These are phyloP conservation scores for Megalops atlanticus DNA, from an alignment of 2,113 vertebrate species.

Conservation along the genomic window DNA sequence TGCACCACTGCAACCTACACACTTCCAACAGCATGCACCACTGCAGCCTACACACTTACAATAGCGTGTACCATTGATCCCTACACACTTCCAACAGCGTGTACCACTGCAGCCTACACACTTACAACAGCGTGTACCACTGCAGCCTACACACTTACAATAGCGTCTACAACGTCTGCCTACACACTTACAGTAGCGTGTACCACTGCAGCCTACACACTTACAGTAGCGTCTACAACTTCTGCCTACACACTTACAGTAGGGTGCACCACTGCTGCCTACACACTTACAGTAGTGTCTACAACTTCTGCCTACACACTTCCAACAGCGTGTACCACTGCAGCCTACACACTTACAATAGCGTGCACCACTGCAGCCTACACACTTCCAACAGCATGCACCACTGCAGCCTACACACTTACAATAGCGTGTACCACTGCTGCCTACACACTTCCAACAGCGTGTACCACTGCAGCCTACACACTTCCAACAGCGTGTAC, in stretches of 20 bases:
- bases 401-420: too few relatives aligned
- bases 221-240: constrained; percentile 12
- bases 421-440: constrained; percentile 2
- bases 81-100: too few relatives aligned
- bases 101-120: too few relatives aligned
- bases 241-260: constrained; percentile 35
- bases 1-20: too few relatives aligned
- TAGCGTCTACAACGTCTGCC: too few relatives aligned
- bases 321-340: constrained; percentile 2
- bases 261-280: not conserved
- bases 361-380: not conserved
- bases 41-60: too few relatives aligned
- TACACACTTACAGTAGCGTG: constrained; percentile 25
- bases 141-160: constrained; percentile 34
- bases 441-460: constrained; percentile 23
- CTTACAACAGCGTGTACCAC: constrained; percentile 15
- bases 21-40: too few relatives aligned
- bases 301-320: too few relatives aligned
- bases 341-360: constrained; percentile 33
- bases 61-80: too few relatives aligned
- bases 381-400: too few relatives aligned
- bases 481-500: constrained; percentile 21
- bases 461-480: not conserved
- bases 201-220: constrained; percentile 14
- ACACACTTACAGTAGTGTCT: constrained; percentile 20